A percentile compares a stretch with the other conserved stretches of the same genome.
Evolutionary conservation across 2,797 vertebrate species (phyloP).

Genomic region (Sylvia borin): DNA sequence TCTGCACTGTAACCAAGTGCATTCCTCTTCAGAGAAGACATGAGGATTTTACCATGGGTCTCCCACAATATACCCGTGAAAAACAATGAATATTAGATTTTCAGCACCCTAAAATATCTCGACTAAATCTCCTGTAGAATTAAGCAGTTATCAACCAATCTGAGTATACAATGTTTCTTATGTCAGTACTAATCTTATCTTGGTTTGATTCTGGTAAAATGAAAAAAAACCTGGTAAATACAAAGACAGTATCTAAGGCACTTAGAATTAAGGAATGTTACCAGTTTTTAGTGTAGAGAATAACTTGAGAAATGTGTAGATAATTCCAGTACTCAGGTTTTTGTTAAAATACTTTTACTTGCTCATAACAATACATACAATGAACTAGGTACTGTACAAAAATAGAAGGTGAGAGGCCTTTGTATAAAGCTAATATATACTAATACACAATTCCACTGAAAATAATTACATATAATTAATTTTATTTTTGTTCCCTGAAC

Average conservation of each 20-base stretch:
- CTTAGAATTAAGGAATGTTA: background rate
- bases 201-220: background rate
- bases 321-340: background rate
- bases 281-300: background rate
- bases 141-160: background rate
- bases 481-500: background rate
- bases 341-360: background rate
- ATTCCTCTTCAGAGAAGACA: background rate
- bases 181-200: background rate
- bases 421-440: background rate
- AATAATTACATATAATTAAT: background rate
- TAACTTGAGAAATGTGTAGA: background rate
- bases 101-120: background rate
- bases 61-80: background rate
- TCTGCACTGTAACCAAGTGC: no score
- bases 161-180: background rate
- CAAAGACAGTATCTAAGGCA: background rate
- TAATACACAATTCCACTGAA: background rate
- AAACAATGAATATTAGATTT: background rate
- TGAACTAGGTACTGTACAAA: background rate
- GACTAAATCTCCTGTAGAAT: background rate
- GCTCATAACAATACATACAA: background rate
- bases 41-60: rapidly evolving
- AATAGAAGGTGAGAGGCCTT: background rate
- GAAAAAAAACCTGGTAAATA: background rate